Evolutionary conservation across 35 echinoderm and acorn worm species (phyloP).

Genomic region (Apostichopus parvimensis): DNA sequence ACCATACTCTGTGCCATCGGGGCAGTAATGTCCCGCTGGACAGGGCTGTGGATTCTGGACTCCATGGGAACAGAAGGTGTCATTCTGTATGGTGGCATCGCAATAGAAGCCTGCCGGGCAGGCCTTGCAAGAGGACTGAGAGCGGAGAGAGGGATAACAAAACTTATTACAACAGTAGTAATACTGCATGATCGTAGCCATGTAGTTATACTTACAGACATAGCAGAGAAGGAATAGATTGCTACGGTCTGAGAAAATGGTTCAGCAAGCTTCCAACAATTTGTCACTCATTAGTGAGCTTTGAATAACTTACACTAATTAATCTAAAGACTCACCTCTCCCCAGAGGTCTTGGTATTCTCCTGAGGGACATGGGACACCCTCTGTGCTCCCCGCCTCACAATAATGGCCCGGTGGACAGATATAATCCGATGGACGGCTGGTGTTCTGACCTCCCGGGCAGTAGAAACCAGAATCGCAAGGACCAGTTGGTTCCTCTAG

Average conservation of each 20-base stretch:
- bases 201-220: too few relatives aligned
- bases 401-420: slow-evolving; percentile 92
- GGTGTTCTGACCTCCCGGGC: slow-evolving; percentile 90
- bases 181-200: too few relatives aligned
- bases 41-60: slow-evolving; percentile 92
- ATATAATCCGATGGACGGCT: slow-evolving; percentile 76
- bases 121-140: slow-evolving; percentile 68
- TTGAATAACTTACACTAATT: not conserved
- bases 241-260: too few relatives aligned
- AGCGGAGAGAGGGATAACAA: too few relatives aligned
- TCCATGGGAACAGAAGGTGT: slow-evolving; percentile 82
- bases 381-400: slow-evolving; percentile 58
- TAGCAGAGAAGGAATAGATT: too few relatives aligned
- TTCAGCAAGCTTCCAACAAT: too few relatives aligned
- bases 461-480: slow-evolving; percentile 88
- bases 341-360: slow-evolving; percentile 87
- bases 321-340: slow-evolving; percentile 55
- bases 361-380: slow-evolving; percentile 67
- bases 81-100: slow-evolving; percentile 86
- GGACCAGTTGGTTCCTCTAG: slow-evolving; percentile 74
- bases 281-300: too few relatives aligned
- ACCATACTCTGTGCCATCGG: slow-evolving; percentile 72
- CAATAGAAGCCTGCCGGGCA: slow-evolving; percentile 90
- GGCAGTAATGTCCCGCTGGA: slow-evolving; percentile 89
- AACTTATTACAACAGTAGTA: too few relatives aligned